Evolutionary conservation across 2,113 vertebrate species (phyloP), one percentile per base, ranked within the genome.

Genomic region (Aleadryas rufinucha): DNA sequence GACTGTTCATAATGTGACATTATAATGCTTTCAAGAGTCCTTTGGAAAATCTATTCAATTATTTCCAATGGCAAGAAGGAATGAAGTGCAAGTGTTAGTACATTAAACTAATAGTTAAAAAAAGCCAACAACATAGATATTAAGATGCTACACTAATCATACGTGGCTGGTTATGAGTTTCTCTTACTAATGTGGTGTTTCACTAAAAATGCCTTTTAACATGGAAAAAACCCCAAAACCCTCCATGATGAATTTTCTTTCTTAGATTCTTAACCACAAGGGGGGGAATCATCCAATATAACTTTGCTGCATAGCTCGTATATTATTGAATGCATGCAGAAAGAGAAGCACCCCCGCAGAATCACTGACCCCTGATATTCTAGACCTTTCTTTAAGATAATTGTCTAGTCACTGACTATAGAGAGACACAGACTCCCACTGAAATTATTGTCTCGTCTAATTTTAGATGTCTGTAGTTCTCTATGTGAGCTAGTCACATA

Each of bases 181-280:
- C 30, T 86, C 17, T 69, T 66, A 21, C 26, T 59, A 26, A 59
- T 45, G 23, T 14, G 27, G 2, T 37, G 6, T 57, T 93, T 84
- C n/a, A 64, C 21, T 69, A n/a, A 60, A 59, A 27, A 63, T 82
- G 26, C 24, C 9, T 14, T 37, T 77, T 77, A 39, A 56, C 0
- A 5, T 44, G 23, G 39, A 2, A 28, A 50, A 59, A 37, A 13
- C 0, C 9, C 8, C 18, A 7, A 74, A 6, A 0, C 3, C 1
- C 28, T 72, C 23, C 10, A 15, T 57, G 52, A 27, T 44, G 6
- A 61, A 23, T 88, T 72, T 87, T 69, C 3, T 75, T 39, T 91
- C 27, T 71, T 47, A 71, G 26, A 84, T 63, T 33, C 28, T 70
- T 59, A 89, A 37, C 17, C 3, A 12, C 20, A 53, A 60, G 11